These are phyloP conservation scores for Cinclus cinclus DNA, from an alignment of 2,113 vertebrate species.

Conservation along the genomic window DNA sequence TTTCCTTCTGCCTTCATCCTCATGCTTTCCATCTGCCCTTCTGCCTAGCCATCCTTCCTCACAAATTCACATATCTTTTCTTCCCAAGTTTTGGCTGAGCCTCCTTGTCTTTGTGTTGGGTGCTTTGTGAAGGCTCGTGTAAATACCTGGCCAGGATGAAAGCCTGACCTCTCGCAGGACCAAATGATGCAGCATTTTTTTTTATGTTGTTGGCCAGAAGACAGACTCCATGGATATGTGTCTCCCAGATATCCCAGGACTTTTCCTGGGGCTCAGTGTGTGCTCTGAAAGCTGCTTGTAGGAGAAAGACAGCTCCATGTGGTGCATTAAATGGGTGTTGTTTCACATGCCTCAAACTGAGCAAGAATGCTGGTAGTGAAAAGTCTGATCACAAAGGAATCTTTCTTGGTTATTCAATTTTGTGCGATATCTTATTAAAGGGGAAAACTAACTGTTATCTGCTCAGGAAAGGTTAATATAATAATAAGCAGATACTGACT, in stretches of 20 bases:
- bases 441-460: conserved; percentile 15
- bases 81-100: not conserved
- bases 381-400: not conserved
- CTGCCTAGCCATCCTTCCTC: not conserved
- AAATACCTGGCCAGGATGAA: not conserved
- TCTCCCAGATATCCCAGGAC: not conserved
- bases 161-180: not conserved
- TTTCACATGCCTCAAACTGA: not conserved
- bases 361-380: not conserved
- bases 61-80: not conserved
- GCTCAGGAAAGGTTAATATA: conserved; percentile 61
- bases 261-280: not conserved
- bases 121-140: accelerated
- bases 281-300: not conserved
- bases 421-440: conserved; percentile 22
- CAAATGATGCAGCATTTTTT: not conserved
- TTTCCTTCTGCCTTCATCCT: not conserved
- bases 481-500: conserved; percentile 60
- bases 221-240: accelerated
- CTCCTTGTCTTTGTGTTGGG: not conserved
- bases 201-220: not conserved
- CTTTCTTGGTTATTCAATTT: conserved; percentile 41
- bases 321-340: not conserved
- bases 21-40: conserved; percentile 23
- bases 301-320: not conserved